Conservation (phyloP, 2,888 invertebrate genomes). For the Sinotaia quadrata region DNA sequence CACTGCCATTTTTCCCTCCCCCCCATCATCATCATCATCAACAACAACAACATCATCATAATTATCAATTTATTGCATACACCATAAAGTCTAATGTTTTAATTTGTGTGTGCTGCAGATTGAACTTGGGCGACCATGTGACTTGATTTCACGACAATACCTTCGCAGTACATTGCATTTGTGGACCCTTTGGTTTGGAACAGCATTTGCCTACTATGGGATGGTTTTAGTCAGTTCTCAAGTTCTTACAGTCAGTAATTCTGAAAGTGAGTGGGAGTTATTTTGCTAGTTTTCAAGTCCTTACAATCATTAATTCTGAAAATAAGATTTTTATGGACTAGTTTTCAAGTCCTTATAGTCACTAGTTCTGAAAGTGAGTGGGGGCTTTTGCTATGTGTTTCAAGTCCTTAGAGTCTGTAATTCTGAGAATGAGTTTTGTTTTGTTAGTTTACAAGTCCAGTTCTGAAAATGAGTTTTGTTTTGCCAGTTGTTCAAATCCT, state of each 20-base stretch:
- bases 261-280: slow-evolving; percentile 25
- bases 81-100: not conserved
- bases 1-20: not conserved
- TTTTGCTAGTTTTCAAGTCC: not conserved
- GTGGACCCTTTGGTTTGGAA: slow-evolving; percentile 70
- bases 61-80: not conserved
- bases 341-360: no score
- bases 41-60: not conserved
- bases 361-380: no score
- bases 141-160: slow-evolving; percentile 50
- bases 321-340: no score
- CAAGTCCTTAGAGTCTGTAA: no score
- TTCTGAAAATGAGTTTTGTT: no score
- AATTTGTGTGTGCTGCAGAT: slow-evolving; percentile 14
- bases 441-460: no score
- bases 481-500: no score
- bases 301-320: no score
- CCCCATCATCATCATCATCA: not conserved
- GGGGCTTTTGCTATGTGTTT: no score
- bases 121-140: slow-evolving; percentile 28
- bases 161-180: slow-evolving; percentile 63
- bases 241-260: slow-evolving; percentile 50
- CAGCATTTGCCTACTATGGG: slow-evolving; percentile 70
- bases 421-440: no score
- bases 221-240: slow-evolving; percentile 71